Evolutionary conservation across 2,797 vertebrate genomes (phyloP).

Genomic region (Phrynocephalus guinanensis): DNA sequence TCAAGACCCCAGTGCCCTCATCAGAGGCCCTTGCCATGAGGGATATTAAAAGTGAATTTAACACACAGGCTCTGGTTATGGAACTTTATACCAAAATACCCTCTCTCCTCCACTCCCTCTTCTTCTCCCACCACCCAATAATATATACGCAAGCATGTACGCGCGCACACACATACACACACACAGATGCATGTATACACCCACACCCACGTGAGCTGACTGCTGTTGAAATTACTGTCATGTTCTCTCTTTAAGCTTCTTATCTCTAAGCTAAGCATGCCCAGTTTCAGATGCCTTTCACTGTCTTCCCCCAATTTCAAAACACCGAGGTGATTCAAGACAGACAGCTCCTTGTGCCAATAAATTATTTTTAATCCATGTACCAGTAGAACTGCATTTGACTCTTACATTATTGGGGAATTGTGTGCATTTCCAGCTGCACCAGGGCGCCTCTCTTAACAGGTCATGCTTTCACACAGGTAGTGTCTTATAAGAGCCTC

Average conservation of each 20-base stretch:
- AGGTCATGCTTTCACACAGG: background rate
- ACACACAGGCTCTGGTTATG: too few relatives aligned
- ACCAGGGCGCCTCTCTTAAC: background rate
- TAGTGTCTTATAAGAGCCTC: background rate
- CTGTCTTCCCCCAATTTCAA: constrained; percentile 15
- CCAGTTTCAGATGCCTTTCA: background rate
- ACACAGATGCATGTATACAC: background rate
- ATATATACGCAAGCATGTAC: background rate
- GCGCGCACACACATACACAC: background rate
- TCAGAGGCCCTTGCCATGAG: too few relatives aligned
- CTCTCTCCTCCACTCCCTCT: too few relatives aligned
- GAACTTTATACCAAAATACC: too few relatives aligned
- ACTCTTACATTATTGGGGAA: background rate
- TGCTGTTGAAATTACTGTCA: constrained; percentile 4
- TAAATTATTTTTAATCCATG: background rate
- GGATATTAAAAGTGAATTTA: too few relatives aligned
- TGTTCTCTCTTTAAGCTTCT: background rate
- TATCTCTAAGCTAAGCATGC: background rate
- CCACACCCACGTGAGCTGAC: background rate
- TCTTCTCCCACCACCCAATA: background rate
- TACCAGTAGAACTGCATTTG: background rate
- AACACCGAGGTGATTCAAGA: background rate
- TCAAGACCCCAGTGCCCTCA: too few relatives aligned
- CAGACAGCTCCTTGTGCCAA: too few relatives aligned
- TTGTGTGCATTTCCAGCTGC: background rate